A percentile compares a stretch with the other conserved stretches of the same genome.
phyloP scores from a whole-genome alignment of 2,888 invertebrate species.

The Drosophila flavopinicola region DNA sequence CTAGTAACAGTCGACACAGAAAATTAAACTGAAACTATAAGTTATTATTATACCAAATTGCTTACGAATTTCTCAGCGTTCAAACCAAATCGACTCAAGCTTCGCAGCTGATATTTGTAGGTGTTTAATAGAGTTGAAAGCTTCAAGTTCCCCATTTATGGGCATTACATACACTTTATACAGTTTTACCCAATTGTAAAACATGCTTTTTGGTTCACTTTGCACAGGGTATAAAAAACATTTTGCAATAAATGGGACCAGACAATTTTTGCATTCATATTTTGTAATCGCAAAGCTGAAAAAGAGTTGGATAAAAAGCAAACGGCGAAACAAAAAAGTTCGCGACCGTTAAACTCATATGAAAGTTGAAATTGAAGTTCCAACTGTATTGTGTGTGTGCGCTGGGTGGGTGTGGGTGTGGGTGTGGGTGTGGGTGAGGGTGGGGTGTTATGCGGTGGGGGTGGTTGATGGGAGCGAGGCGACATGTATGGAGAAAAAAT shows the following conservation, averaged over 20 bases:
- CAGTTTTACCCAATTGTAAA: background rate
- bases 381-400: slow-evolving; percentile 19
- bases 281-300: slow-evolving; percentile 54
- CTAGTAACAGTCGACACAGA: no score
- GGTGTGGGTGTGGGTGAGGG: slow-evolving; percentile 1
- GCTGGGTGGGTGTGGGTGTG: slow-evolving; percentile 1
- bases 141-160: no score
- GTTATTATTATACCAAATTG: no score
- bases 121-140: background rate
- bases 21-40: no score
- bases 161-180: no score
- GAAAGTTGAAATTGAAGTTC: slow-evolving; percentile 69
- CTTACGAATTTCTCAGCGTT: no score
- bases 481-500: slow-evolving; percentile 47
- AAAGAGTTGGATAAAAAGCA: slow-evolving; percentile 13
- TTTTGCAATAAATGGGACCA: slow-evolving; percentile 51
- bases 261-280: slow-evolving; percentile 53
- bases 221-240: slow-evolving; percentile 23
- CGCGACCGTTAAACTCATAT: slow-evolving; percentile 65
- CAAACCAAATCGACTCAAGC: no score
- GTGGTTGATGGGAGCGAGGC: background rate
- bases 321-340: slow-evolving; percentile 5
- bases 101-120: no score
- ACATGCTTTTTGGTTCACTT: background rate
- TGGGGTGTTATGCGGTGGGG: background rate